Base-by-base conservation (phyloP, 2,888 invertebrate species). In the Chironomus riparius region DNA sequence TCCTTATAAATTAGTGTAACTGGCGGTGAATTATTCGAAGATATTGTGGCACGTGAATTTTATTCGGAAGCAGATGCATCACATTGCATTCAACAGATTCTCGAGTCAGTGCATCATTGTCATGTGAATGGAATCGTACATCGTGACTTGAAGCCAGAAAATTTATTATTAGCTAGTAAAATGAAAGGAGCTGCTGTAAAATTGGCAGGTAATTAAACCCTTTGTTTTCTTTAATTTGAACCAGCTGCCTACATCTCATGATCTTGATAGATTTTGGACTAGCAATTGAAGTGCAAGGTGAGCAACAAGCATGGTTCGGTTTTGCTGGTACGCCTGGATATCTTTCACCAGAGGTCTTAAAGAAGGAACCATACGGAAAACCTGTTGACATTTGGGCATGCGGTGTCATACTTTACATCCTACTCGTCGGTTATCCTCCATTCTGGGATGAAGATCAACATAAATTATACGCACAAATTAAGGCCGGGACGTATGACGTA, bases 301-400 rank as follows among this genome's bases (percentile, higher is more conserved):
- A 97, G 79, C 93, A 94, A 84, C 95, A 95, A 84, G 95, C 95
- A 81, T 97, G 97, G 96, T 96, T 94, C 86, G 95, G 97, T 80
- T 97, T 98, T 85, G 97, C 97, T 79, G 97, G 97, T 78, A 98
- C 97, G 81, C 97, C 97, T 71, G 97, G 97, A 69, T 98, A 98
- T 84, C 87, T 98, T 79, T 97, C 97, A 78, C 97, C 97, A 78
- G 97, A 98, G 87, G 97, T 98, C 77, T 88, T 98, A 81, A 95
- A 97, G 86, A 97, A 97, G 86, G 97, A 98, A 84, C 96, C 97
- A 0, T 98, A 98, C 83, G 97, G 97, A 76, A 97, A 97, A 85
- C 95, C 97, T 77, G 97, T 98, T 78, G 97, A 98, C 85, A 96
- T 97, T 81, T 98, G 97, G 97, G 97, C 97, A n/a, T 98, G 97